A percentile compares a stretch with the other conserved stretches of the same genome.
These are phyloP conservation scores for Diplazon laetatorius DNA, from an alignment of 2,888 invertebrate genomes.

Conservation along the genomic window DNA sequence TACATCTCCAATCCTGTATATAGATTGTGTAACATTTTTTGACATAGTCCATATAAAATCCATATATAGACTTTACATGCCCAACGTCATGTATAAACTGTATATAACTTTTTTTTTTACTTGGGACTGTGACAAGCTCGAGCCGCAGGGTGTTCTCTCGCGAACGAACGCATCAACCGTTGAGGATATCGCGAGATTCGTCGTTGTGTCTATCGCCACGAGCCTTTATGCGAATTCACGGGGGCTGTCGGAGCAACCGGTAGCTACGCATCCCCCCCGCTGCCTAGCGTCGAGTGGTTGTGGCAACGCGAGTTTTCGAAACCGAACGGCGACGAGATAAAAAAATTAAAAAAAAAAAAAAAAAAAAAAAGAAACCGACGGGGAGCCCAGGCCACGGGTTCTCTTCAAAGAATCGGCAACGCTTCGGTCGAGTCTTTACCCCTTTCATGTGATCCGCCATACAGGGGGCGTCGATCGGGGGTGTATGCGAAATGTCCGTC, in stretches of 20 bases:
- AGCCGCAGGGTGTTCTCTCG: conserved; percentile 6
- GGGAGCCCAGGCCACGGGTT: conserved; percentile 1
- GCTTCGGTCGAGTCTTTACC: conserved; percentile 47
- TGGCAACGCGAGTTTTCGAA: conserved; percentile 32
- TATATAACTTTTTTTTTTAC: too few relatives aligned
- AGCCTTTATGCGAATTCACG: conserved; percentile 54
- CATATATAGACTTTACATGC: too few relatives aligned
- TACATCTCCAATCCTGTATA: too few relatives aligned
- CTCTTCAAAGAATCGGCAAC: conserved; percentile 55
- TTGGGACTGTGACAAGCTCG: conserved; percentile 31
- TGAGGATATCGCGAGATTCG: conserved; percentile 38
- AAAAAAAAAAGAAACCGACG: background rate
- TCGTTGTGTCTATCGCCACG: conserved; percentile 35
- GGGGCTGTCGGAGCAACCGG: conserved; percentile 52
- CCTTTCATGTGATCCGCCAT: conserved; percentile 28
- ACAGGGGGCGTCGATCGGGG: background rate
- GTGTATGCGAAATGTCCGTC: conserved; percentile 37
- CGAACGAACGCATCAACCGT: conserved; percentile 20
- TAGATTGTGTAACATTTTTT: too few relatives aligned
- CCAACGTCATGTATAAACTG: too few relatives aligned
- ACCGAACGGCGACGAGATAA: conserved; percentile 42
- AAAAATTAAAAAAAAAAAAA: too few relatives aligned
- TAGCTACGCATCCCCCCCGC: too few relatives aligned
- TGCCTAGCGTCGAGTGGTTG: conserved; percentile 51
- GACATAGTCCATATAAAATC: too few relatives aligned